Conservation (phyloP, 2,888 invertebrate genomes). For the Protodeltote pygarga region DNA sequence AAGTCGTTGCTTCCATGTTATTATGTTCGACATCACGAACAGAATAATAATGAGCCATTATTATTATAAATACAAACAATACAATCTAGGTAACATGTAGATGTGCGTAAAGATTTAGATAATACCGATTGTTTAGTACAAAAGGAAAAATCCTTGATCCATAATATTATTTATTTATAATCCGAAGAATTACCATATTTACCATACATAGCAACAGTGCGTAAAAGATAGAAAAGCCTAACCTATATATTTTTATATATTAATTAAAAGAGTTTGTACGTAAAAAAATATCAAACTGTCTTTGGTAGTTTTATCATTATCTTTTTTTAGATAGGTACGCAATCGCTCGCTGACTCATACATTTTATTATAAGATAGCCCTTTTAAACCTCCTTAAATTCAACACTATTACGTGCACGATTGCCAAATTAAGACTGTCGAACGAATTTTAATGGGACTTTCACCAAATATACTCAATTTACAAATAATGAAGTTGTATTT, state of each 20-base stretch:
- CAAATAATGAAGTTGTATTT: conserved; percentile 1
- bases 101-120: conserved; percentile 6
- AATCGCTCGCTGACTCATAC: conserved; percentile 22
- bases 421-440: not conserved
- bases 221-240: too few relatives aligned
- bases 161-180: not conserved
- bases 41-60: conserved; percentile 52
- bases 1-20: conserved; percentile 49
- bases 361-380: not conserved
- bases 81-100: conserved; percentile 30
- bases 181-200: too few relatives aligned
- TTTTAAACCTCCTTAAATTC: not conserved
- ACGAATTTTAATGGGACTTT: conserved; percentile 4
- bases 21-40: conserved; percentile 46
- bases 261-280: too few relatives aligned
- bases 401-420: not conserved
- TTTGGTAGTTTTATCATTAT: conserved; percentile 22
- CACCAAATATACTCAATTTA: not conserved
- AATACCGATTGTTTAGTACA: conserved; percentile 9
- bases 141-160: not conserved
- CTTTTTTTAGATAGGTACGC: conserved; percentile 19
- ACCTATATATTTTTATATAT: too few relatives aligned
- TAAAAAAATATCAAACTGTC: conserved; percentile 3
- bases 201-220: too few relatives aligned
- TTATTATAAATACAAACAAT: conserved; percentile 42